Evolutionary conservation across 2,113 vertebrate genomes (phyloP).

Genomic region (Podarcis cretensis): DNA sequence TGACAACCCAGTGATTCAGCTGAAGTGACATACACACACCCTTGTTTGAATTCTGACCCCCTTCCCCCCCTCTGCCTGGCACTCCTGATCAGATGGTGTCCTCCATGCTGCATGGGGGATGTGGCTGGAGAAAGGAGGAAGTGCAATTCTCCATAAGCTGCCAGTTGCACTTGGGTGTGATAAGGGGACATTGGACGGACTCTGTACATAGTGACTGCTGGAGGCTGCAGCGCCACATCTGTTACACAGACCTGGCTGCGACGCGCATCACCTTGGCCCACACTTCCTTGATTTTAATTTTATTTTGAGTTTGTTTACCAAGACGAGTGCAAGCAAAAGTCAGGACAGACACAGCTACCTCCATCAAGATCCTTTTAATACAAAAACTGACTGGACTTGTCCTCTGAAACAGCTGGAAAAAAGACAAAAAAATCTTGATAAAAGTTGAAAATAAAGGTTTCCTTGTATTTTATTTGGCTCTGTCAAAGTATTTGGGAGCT

Average conservation of each 20-base stretch:
- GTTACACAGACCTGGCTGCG: slow-evolving; percentile 78
- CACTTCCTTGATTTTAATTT: slow-evolving; percentile 72
- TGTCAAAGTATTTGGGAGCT: slow-evolving; percentile 13
- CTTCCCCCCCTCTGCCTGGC: slow-evolving; percentile 69
- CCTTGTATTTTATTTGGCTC: slow-evolving; percentile 80
- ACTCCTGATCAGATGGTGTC: slow-evolving; percentile 70
- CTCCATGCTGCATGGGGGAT: slow-evolving; percentile 54
- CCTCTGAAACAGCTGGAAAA: slow-evolving; percentile 72
- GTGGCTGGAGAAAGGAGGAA: slow-evolving; percentile 67
- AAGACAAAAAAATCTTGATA: slow-evolving; percentile 75
- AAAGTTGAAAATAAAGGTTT: slow-evolving; percentile 81
- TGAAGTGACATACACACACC: slow-evolving; percentile 71
- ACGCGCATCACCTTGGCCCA: slow-evolving; percentile 69
- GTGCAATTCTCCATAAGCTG: slow-evolving; percentile 63
- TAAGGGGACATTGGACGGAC: slow-evolving; percentile 60
- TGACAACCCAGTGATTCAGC: slow-evolving; percentile 62
- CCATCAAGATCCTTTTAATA: slow-evolving; percentile 87
- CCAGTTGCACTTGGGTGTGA: slow-evolving; percentile 59
- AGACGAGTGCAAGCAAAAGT: slow-evolving; percentile 74
- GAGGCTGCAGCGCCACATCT: slow-evolving; percentile 76
- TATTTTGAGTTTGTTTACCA: slow-evolving; percentile 80
- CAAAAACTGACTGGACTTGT: slow-evolving; percentile 83
- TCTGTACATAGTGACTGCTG: slow-evolving; percentile 76
- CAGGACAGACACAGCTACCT: slow-evolving; percentile 87
- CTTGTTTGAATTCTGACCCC: slow-evolving; percentile 64